These are phyloP conservation scores for Netelia fuscicornis DNA, from an alignment of 2,888 invertebrate genomes.

Conservation along the genomic window DNA sequence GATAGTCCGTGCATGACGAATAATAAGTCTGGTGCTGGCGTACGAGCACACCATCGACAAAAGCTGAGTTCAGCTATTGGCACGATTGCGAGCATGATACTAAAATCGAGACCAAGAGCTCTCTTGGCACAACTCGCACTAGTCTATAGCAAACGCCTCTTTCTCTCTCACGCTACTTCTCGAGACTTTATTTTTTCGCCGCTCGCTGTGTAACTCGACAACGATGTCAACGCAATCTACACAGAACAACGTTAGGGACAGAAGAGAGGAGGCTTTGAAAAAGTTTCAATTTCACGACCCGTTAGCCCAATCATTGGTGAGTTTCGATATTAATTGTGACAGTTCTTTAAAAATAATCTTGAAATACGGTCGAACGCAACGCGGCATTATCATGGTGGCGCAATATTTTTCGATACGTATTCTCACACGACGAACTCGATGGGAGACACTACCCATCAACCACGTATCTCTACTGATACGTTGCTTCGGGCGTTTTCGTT, in stretches of 20 bases:
- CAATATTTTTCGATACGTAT: slow-evolving; percentile 26
- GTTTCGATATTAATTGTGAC: slow-evolving; percentile 36
- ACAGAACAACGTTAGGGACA: slow-evolving; percentile 20
- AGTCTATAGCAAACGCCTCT: neutral
- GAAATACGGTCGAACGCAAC: neutral
- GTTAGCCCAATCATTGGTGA: slow-evolving; percentile 59
- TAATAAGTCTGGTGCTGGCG: neutral
- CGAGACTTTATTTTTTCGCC: neutral
- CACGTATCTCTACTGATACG: neutral
- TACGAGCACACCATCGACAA: neutral
- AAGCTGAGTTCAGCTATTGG: slow-evolving; percentile 31
- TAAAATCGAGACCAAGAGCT: slow-evolving; percentile 1
- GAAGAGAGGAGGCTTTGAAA: slow-evolving; percentile 71
- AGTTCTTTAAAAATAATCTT: neutral
- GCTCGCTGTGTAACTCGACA: neutral
- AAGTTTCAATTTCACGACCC: slow-evolving; percentile 73
- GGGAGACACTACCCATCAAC: neutral
- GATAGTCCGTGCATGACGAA: neutral
- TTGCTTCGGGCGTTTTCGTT: slow-evolving; percentile 44
- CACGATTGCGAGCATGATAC: slow-evolving; percentile 31
- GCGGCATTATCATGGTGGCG: neutral
- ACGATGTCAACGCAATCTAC: slow-evolving; percentile 38
- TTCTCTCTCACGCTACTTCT: neutral
- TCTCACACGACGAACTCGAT: neutral
- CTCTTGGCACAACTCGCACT: neutral